These are phyloP conservation scores for Emydoidea blandingii DNA, from an alignment of 2,797 vertebrate species.

Conservation along the genomic window DNA sequence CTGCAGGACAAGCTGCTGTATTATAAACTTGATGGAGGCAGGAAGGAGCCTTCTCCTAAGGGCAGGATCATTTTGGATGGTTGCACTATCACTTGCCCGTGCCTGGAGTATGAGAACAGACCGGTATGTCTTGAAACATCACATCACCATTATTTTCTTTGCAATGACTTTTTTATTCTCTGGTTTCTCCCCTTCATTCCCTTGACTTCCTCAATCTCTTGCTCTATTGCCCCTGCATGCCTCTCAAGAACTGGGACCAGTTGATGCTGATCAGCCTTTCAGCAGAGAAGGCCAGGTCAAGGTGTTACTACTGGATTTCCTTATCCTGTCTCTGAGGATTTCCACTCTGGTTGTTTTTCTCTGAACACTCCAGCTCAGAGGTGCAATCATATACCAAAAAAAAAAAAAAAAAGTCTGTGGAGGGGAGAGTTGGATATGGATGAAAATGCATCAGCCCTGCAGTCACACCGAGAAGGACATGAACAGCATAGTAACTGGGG, in stretches of 20 bases:
- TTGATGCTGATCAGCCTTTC: not conserved
- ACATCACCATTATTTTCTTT: not conserved
- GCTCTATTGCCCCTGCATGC: not conserved
- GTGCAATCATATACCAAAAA: not conserved
- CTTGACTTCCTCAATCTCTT: not conserved
- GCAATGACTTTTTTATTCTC: not conserved
- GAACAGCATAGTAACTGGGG: not conserved
- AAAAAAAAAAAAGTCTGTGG: not conserved
- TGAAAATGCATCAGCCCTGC: not conserved
- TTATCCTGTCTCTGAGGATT: not conserved
- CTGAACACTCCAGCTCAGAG: not conserved
- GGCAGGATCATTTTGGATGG: slow-evolving; percentile 88
- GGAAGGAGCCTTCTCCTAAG: slow-evolving; percentile 87
- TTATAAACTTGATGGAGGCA: slow-evolving; percentile 91
- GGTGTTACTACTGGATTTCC: not conserved
- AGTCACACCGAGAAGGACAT: not conserved
- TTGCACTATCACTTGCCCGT: slow-evolving; percentile 91
- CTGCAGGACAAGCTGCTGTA: slow-evolving; percentile 91
- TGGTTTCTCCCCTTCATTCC: not conserved
- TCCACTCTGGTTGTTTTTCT: not conserved
- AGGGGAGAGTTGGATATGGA: not conserved
- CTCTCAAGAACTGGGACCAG: not conserved
- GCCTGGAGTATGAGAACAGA: slow-evolving; percentile 91
- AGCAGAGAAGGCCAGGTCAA: not conserved
- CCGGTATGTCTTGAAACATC: slow-evolving; percentile 83